Evolutionary conservation across 2,113 vertebrate species (phyloP).

Genomic region (Oxyura jamaicensis): DNA sequence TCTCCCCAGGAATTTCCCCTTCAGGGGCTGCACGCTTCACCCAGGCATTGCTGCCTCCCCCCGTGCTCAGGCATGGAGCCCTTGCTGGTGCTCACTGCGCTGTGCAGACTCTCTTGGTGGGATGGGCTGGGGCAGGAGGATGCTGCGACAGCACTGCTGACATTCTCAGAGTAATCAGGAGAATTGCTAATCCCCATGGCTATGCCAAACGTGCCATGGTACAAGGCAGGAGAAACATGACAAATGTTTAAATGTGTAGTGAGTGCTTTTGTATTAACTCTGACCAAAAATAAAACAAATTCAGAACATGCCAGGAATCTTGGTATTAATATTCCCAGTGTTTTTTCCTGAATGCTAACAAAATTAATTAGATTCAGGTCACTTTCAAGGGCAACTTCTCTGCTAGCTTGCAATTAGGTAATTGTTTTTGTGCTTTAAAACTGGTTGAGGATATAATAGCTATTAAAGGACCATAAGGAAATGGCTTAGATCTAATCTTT

Average conservation of each 20-base stretch:
- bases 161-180: background rate
- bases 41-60: background rate
- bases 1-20: background rate
- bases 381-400: background rate
- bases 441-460: background rate
- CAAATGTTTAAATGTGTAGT: background rate
- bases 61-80: background rate
- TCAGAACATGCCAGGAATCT: background rate
- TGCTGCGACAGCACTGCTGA: background rate
- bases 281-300: background rate
- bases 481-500: background rate
- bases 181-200: background rate
- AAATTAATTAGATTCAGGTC: background rate
- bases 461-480: background rate
- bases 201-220: accelerated
- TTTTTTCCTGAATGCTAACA: background rate
- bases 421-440: background rate
- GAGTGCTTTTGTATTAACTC: background rate
- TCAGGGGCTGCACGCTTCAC: background rate
- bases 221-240: background rate
- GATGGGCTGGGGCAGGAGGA: background rate
- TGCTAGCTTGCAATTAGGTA: background rate
- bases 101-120: background rate
- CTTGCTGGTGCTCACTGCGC: background rate
- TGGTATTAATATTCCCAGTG: background rate